These are phyloP conservation scores for Tetrax tetrax DNA, from an alignment of 2,113 vertebrate species.

Conservation along the genomic window DNA sequence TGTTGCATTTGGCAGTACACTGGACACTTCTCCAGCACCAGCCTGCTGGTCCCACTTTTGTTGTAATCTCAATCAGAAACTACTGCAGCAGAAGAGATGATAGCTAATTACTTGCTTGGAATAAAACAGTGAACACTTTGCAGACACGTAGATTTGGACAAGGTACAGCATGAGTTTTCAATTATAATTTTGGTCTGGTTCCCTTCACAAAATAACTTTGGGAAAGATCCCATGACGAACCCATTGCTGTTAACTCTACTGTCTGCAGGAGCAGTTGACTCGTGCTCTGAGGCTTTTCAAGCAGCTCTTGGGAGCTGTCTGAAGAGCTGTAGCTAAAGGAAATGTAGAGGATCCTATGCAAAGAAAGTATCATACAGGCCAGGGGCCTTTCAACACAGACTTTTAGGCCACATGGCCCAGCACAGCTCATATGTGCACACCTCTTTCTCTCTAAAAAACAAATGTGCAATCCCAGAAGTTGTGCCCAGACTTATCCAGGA, in stretches of 20 bases:
- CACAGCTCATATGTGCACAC: neutral
- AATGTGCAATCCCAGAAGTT: rapidly evolving
- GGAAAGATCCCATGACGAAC: neutral
- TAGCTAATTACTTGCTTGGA: neutral
- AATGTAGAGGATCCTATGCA: neutral
- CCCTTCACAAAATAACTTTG: neutral
- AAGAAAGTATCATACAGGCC: rapidly evolving
- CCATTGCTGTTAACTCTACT: neutral
- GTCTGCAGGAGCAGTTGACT: neutral
- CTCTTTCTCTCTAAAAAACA: neutral
- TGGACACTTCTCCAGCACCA: neutral
- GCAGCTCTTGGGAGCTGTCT: neutral
- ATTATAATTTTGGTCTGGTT: neutral
- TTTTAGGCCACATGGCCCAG: neutral
- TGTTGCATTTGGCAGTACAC: neutral
- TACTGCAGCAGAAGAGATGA: neutral
- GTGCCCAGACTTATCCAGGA: neutral
- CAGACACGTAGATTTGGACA: neutral
- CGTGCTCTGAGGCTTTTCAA: neutral
- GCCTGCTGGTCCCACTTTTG: neutral
- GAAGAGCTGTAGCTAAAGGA: neutral
- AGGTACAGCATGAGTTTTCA: neutral
- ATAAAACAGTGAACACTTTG: neutral
- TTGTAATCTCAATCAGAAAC: neutral
- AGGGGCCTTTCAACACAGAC: neutral